Percentiles rank a stretch among this genome's conserved stretches.
Conservation (phyloP, 2,888 invertebrate species). For the Ametastegia equiseti region DNA sequence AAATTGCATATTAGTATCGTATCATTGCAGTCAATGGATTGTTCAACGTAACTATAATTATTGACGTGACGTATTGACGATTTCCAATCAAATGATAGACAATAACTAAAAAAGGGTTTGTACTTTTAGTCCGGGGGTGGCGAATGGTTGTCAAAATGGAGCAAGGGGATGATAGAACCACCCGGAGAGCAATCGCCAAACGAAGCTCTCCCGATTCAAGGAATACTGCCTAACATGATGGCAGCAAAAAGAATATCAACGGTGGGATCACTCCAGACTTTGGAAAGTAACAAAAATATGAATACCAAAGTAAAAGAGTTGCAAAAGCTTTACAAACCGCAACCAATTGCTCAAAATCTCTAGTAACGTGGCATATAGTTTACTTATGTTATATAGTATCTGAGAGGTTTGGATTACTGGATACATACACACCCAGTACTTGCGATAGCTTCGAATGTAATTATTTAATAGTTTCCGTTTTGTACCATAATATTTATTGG, state of each 20-base stretch:
- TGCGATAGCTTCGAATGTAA: not conserved
- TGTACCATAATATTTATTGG: conserved; percentile 41
- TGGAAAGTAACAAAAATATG: conserved; percentile 27
- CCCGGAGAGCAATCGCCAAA: conserved; percentile 44
- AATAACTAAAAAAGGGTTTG: no score
- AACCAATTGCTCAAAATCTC: conserved; percentile 43
- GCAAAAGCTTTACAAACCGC: conserved; percentile 51
- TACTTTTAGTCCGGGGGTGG: conserved; percentile 54
- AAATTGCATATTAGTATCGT: not conserved
- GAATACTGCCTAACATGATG: conserved; percentile 51
- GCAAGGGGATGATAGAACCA: conserved; percentile 55
- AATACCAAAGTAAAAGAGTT: conserved; percentile 47
- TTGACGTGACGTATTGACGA: not conserved
- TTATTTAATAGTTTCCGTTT: not conserved
- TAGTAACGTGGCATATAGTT: not conserved
- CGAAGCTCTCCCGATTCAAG: conserved; percentile 41
- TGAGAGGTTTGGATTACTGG: not conserved
- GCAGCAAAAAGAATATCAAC: conserved; percentile 16
- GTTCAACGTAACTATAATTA: not conserved
- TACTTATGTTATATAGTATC: no score
- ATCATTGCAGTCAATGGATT: not conserved
- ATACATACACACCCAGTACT: not conserved
- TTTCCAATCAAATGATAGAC: not conserved
- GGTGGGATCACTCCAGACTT: not conserved
- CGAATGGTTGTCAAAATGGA: conserved; percentile 66